Evolutionary conservation across 2,888 invertebrate genomes (phyloP).

Genomic region (Marronus borbonicus): DNA sequence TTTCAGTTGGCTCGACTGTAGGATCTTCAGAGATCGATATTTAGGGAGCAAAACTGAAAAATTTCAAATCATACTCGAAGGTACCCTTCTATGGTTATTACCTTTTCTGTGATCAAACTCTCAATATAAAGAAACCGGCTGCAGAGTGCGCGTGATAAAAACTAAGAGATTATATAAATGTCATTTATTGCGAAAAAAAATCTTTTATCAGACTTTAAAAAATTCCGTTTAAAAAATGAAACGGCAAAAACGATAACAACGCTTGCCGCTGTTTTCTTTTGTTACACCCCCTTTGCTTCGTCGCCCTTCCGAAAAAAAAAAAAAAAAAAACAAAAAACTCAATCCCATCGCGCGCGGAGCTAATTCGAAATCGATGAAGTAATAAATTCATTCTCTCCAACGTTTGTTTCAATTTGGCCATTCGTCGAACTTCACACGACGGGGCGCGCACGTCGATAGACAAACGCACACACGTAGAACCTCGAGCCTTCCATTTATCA

Average conservation of each 20-base stretch:
- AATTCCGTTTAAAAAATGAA: not conserved
- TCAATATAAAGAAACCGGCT: not conserved
- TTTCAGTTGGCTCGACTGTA: no score
- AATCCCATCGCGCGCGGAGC: conserved; percentile 32
- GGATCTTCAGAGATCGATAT: no score
- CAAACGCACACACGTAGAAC: conserved; percentile 15
- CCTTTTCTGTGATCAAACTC: no score
- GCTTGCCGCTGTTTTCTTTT: not conserved
- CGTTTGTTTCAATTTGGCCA: conserved; percentile 55
- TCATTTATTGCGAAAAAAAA: not conserved
- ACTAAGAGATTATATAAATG: not conserved
- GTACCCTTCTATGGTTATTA: no score
- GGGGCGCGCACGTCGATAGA: not conserved
- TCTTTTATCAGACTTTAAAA: not conserved
- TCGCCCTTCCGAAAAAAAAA: conserved; percentile 2
- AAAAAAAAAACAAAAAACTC: not conserved
- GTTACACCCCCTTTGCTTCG: not conserved
- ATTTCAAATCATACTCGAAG: no score
- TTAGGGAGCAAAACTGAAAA: no score
- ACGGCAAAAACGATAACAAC: not conserved
- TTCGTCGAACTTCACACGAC: conserved; percentile 27
- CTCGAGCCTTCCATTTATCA: conserved; percentile 35
- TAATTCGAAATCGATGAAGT: conserved; percentile 64
- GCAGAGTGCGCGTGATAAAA: not conserved
- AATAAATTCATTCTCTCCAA: conserved; percentile 61